These are phyloP conservation scores for Drosophila tropicalis DNA, from an alignment of 1,140 invertebrate genomes.

Conservation along the genomic window DNA sequence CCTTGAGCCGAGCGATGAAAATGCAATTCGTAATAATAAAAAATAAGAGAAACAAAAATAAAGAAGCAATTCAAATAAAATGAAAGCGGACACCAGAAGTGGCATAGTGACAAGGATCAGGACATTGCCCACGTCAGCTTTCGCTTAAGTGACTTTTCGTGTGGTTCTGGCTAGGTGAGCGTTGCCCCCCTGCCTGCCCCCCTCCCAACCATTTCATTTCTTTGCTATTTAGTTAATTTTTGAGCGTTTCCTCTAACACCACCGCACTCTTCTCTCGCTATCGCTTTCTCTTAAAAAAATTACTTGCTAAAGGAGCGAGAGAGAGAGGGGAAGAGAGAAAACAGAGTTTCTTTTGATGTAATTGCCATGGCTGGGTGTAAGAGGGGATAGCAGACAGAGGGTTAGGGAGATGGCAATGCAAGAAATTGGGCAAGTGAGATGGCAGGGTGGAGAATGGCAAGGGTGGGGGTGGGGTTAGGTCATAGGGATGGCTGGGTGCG, in stretches of 20 bases:
- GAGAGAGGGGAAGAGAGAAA: too few species aligned
- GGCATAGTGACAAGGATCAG: constrained; percentile 2
- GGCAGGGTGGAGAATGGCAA: too few species aligned
- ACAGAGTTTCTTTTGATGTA: constrained; percentile 67
- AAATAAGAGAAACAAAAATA: constrained; percentile 40
- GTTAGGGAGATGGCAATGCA: too few species aligned
- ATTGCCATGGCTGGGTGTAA: constrained; percentile 44
- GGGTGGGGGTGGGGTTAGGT: not conserved
- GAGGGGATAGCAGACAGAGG: not conserved
- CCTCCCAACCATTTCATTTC: not conserved
- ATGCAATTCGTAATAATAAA: constrained; percentile 57
- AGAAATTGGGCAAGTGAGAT: not conserved
- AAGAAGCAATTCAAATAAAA: constrained; percentile 27
- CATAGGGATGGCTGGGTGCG: constrained; percentile 29
- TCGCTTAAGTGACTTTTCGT: constrained; percentile 65
- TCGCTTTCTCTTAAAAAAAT: constrained; percentile 52
- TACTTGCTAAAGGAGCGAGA: constrained; percentile 40
- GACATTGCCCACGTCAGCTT: constrained; percentile 21
- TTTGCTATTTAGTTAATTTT: constrained; percentile 75
- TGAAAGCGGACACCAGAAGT: constrained; percentile 15
- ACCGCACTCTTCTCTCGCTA: not conserved
- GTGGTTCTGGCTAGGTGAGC: constrained; percentile 9
- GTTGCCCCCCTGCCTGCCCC: too few species aligned
- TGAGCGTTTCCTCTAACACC: constrained; percentile 37
- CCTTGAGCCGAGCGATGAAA: constrained; percentile 34